Percentiles rank a stretch among this genome's conserved stretches.
These are phyloP conservation scores for Scelioninae gen. 1 DNA, from an alignment of 2,888 invertebrate genomes.

Conservation along the genomic window DNA sequence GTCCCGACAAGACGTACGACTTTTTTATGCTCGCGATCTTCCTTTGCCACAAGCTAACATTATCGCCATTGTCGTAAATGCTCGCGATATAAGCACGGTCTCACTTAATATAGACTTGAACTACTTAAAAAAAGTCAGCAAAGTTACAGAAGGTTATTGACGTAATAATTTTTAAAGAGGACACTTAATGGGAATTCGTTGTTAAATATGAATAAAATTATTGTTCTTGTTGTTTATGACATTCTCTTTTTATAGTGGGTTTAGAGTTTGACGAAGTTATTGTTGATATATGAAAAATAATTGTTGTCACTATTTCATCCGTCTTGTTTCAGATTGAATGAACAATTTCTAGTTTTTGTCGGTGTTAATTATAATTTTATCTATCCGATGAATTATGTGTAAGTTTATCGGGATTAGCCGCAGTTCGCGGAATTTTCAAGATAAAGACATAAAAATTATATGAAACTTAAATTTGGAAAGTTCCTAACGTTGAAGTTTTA, in stretches of 20 bases:
- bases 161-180: constrained; percentile 22
- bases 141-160: constrained; percentile 4
- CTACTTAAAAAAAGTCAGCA: constrained; percentile 51
- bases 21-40: constrained; percentile 50
- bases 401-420: too few species aligned
- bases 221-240: background rate
- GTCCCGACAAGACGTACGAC: constrained; percentile 40
- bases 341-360: too few species aligned
- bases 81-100: constrained; percentile 33
- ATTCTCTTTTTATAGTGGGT: background rate
- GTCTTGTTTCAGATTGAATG: too few species aligned
- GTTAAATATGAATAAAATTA: constrained; percentile 6
- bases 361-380: too few species aligned
- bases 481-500: too few species aligned
- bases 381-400: too few species aligned
- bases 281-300: too few species aligned
- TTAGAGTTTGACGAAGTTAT: too few species aligned
- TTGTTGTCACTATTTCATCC: too few species aligned
- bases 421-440: too few species aligned
- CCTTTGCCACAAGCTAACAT: constrained; percentile 35
- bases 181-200: background rate
- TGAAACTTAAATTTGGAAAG: too few species aligned
- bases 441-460: too few species aligned
- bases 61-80: constrained; percentile 51
- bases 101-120: constrained; percentile 30